Evolutionary conservation across 2,797 vertebrate genomes (phyloP), one percentile per base, ranked within the genome.

Genomic region (Crax fasciolata): DNA sequence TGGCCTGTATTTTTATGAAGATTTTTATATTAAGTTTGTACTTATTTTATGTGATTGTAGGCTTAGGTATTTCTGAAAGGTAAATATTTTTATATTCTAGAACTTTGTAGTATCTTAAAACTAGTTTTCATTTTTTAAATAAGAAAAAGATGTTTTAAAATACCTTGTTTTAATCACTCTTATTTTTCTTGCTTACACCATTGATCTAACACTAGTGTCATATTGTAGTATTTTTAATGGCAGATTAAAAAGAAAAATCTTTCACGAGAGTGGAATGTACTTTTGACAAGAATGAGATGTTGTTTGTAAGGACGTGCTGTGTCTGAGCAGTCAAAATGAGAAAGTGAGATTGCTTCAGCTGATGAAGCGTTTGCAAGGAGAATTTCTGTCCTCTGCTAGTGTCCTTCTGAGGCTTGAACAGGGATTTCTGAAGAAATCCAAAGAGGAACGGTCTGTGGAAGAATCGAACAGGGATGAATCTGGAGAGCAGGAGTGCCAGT

Each of bases 21-120:
- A 90, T 73, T 91, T 96, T 95, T 97, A 58, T 92, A 91, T 89
- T 78, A 67, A 71, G 55, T 78, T 84, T 55, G 81, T 81, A 87
- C 19, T 70, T 87, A 61, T 87, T 96, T 93, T 86, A 77, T 57
- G 77, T 87, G 91, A 86, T 84, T 11, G 10, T 73, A 87, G 91
- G 43, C 63, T 52, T 92, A 74, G 54, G 39, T 88, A 39, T 95
- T 93, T 96, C 84, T 91, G 90, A 94, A 95, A 96, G 63, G 35
- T 62, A 84, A 87, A 52, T 96, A 94, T 95, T 94, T 96, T 94
- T 96, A 89, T 90, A 95, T 73, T 96, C 55, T 66, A 68, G 66
- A 85, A 35, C 79, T 71, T 78, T 73, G 52, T 70, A 61, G 72
- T 73, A 63, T 73, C 59, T 54, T 75, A 79, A 81, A 91, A 25